A percentile compares a stretch with the other conserved stretches of the same genome.
Evolutionary conservation across 2,797 vertebrate genomes (phyloP).

Genomic region (Pipistrellus nathusii): DNA sequence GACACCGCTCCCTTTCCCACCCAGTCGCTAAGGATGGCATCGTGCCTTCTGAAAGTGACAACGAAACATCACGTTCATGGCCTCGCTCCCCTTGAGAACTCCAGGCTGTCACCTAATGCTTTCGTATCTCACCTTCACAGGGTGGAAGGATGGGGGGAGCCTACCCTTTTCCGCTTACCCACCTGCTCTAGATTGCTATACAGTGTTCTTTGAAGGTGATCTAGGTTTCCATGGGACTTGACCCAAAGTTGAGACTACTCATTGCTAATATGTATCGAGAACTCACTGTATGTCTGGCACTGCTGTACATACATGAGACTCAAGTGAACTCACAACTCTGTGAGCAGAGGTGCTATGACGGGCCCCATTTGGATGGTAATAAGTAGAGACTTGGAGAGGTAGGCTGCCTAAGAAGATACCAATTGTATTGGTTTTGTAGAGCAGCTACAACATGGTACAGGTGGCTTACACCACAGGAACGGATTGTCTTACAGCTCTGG

Average conservation of each 20-base stretch:
- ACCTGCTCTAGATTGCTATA: not conserved
- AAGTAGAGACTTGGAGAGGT: slow-evolving; percentile 55
- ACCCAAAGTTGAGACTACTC: not conserved
- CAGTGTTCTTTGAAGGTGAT: not conserved
- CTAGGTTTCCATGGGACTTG: not conserved
- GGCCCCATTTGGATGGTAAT: slow-evolving; percentile 2
- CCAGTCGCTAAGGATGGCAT: not conserved
- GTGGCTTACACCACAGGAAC: not conserved
- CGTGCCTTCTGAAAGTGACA: not conserved
- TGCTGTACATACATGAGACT: not conserved
- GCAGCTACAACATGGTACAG: not conserved
- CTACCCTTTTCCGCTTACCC: not conserved
- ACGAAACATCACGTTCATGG: accelerated
- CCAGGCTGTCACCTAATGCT: not conserved
- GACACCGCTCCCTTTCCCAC: not conserved
- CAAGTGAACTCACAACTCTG: not conserved
- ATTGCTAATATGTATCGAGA: not conserved
- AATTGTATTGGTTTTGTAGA: not conserved
- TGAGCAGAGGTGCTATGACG: slow-evolving; percentile 8
- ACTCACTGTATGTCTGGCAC: not conserved
- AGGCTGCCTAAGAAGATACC: not conserved
- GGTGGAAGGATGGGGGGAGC: not conserved
- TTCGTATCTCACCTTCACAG: not conserved
- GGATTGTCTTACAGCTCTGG: not conserved
- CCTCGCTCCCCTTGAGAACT: not conserved